Base-by-base conservation (phyloP, 1,140 invertebrate genomes). In the Aphelinus certus region DNA sequence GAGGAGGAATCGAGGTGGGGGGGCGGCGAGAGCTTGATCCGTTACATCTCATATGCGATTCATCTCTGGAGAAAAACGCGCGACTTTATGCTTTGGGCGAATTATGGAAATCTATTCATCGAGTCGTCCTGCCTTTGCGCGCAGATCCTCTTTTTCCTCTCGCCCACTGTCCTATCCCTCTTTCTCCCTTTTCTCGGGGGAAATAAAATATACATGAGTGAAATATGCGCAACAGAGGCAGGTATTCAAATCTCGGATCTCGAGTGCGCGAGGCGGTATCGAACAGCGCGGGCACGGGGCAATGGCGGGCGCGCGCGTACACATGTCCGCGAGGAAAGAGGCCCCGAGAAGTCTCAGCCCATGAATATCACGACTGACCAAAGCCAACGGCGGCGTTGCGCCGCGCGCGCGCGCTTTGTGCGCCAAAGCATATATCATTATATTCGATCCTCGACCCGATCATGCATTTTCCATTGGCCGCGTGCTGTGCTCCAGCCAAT, bases 281-380 rank as follows among this genome's bases (percentile, higher is more conserved):
- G 26, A 26, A 26, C 26, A 26, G 26, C 26, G 26, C 26, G 26
- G 26, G 26, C 26, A 26, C 26, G 26, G 26, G 26, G 26, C 26
- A 26, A 26, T 26, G 26, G 26, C 26, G 26, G 26, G 26, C 26
- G 26, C 26, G 26, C 48, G 60, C 45, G 26, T 46, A 48, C 9
- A 46, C 10, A 47, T 26, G 26, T 47, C 5, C 68, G 48, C 26
- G 9, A 5, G 68, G 3, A 26, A 10, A 55, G 45, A 10, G 9
- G 51, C 47, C 47, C 4, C 49, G 26, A 26, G 51, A 49, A 84
- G 85, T 88, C 86, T 85, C 86, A 83, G 79, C 81, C 85, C 85
- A 88, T 88, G 86, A 88, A 88, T 88, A 88, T 87, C 85, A 86
- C 87, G 85, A 86, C 84, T 87, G 86, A 87, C 86, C 85, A 85